phyloP scores from a whole-genome alignment of 2,113 vertebrate species.

The Eulemur macaco region DNA sequence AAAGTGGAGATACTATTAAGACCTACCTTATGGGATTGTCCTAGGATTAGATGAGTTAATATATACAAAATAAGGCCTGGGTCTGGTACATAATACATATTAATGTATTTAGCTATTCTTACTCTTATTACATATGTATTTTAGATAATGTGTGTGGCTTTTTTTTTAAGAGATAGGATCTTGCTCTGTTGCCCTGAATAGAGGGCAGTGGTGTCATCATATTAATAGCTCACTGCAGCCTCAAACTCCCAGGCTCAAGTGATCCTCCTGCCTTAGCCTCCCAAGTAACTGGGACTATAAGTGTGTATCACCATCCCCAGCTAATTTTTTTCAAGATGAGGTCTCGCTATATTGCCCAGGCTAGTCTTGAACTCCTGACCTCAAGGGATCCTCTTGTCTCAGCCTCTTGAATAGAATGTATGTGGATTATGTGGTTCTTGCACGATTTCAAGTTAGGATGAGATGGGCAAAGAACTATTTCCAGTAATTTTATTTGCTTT shows the following conservation, averaged over 20 bases:
- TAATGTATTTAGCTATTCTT: not conserved
- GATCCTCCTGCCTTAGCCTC: no score
- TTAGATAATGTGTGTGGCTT: not conserved
- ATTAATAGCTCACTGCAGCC: no score
- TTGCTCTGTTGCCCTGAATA: no score
- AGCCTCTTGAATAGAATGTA: not conserved
- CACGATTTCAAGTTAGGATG: not conserved
- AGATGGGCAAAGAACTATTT: slow-evolving; percentile 8
- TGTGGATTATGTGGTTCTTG: not conserved
- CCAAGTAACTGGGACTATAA: no score
- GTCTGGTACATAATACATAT: not conserved
- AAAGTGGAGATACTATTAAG: not conserved
- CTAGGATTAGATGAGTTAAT: not conserved
- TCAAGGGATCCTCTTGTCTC: no score
- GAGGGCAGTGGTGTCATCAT: no score
- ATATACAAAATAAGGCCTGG: not conserved
- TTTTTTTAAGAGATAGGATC: no score
- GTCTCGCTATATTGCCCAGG: no score
- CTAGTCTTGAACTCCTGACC: no score
- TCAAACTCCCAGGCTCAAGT: no score
- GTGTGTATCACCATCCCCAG: no score
- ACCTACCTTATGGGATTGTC: not conserved
- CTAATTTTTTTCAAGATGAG: no score
- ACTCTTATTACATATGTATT: not conserved
- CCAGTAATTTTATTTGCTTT: slow-evolving; percentile 44